A percentile compares a stretch with the other conserved stretches of the same genome.
These are phyloP conservation scores for Zoroaster sp. DNA, from an alignment of 53 echinoderm and acorn worm genomes.

Conservation along the genomic window DNA sequence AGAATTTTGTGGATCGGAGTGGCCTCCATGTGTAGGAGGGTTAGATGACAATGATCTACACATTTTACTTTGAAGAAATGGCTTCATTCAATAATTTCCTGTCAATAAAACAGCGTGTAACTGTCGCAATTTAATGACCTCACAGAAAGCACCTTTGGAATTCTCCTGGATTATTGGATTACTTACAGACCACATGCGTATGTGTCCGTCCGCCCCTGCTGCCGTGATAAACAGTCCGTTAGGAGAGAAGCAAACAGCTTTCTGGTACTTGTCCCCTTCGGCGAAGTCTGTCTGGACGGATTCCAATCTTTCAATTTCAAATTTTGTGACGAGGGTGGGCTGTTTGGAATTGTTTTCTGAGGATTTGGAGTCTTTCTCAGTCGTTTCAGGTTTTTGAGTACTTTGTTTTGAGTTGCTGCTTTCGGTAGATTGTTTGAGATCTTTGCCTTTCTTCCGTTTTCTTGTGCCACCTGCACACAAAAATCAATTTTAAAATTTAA, in stretches of 20 bases:
- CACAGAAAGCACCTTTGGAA: too few species aligned
- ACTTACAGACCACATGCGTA: conserved; percentile 91
- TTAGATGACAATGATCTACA: too few species aligned
- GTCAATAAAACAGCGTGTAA: too few species aligned
- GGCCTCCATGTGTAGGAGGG: too few species aligned
- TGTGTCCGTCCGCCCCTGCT: conserved; percentile 82
- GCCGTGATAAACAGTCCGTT: conserved; percentile 85
- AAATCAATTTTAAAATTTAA: too few species aligned
- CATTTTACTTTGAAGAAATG: too few species aligned
- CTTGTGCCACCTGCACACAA: conserved; percentile 32
- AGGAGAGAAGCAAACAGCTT: conserved; percentile 87
- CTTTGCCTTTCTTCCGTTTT: conserved; percentile 69
- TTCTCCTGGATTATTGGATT: not conserved
- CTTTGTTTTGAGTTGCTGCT: conserved; percentile 45
- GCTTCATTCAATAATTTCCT: too few species aligned
- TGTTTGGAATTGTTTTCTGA: not conserved
- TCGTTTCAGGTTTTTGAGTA: conserved; percentile 4
- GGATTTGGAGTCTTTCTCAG: not conserved
- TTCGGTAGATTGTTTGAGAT: conserved; percentile 9
- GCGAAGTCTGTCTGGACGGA: conserved; percentile 79
- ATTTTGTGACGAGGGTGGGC: conserved; percentile 15
- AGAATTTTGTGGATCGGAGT: too few species aligned
- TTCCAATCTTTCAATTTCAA: conserved; percentile 73
- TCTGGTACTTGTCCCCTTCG: conserved; percentile 83
- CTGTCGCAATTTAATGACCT: too few species aligned